Base-by-base conservation (phyloP, 1,140 invertebrate genomes). In the Holotrichia oblita region DNA sequence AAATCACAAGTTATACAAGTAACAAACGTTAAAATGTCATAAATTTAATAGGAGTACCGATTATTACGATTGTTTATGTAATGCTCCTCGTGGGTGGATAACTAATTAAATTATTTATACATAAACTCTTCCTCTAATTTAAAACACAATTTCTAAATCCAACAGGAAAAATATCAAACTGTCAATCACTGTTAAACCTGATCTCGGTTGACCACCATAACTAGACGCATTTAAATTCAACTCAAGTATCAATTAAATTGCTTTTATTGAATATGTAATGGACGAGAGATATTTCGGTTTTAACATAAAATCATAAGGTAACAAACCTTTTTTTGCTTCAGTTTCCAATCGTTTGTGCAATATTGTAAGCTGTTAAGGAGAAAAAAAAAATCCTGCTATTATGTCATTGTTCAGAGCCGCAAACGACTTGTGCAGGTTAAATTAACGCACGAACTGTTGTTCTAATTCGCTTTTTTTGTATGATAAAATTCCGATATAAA, bases 371-470 rank as follows among this genome's bases (percentile, higher is more conserved):
- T 10, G 41, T 42, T 48, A 12, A 9, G 44, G 9, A 14, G 10
- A 10, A 48, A 48, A 48, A 48, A 48, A 10, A 48, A 10, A n/a
- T n/a, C n/a, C 44, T 12, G 4, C 44, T 9, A 48, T 48, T 48
- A 48, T 48, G 10, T 48, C 44, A 48, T 48, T 48, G 44, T 48
- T 48, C 44, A 12, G 4, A 48, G n/a, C 10, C 44, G 44, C n/a
- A 48, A n/a, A n/a, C n/a, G n/a, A 2, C 9, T 14, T 48, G n/a
- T 48, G 2, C 44, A 48, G 44, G 44, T 48, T 9, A 48, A 48
- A 48, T 48, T 48, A 48, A 48, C n/a, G 44, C 44, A 48, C 44
- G 44, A 48, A 48, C n/a, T 48, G 10, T 48, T 48, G n/a, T 48
- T 48, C 44, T 48, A 48, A 48, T 12, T 48, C 4, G 2, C 10